Percentiles rank a stretch among this genome's conserved stretches.
Conservation (phyloP, 2,888 invertebrate genomes). For the Cancer borealis region DNA sequence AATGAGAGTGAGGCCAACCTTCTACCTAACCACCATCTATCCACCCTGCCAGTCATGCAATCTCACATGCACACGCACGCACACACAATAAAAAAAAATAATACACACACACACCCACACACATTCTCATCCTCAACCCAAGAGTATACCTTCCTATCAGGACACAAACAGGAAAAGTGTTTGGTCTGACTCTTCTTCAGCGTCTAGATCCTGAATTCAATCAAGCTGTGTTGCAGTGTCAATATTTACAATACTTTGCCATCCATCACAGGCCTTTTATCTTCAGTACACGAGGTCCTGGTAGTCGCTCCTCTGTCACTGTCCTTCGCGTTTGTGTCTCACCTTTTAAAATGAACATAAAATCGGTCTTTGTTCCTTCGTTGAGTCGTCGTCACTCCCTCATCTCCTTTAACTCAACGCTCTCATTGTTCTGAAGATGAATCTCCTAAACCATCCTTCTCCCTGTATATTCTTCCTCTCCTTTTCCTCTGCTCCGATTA, state of each 20-base stretch:
- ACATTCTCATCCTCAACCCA: neutral
- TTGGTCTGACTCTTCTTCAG: neutral
- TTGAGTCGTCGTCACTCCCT: neutral
- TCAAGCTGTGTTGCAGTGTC: neutral
- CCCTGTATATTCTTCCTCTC: constrained; percentile 27
- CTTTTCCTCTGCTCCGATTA: constrained; percentile 24
- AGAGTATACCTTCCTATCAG: neutral
- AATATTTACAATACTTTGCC: neutral
- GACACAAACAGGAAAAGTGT: neutral
- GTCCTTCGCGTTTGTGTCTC: constrained; percentile 11
- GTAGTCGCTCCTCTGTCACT: constrained; percentile 16
- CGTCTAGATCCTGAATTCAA: neutral
- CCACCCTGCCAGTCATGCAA: neutral
- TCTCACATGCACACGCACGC: neutral
- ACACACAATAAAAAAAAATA: neutral
- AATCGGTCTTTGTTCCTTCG: constrained; percentile 24
- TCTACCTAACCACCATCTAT: neutral
- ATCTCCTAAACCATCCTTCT: constrained; percentile 29
- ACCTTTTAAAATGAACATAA: constrained; percentile 29
- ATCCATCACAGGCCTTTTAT: constrained; percentile 33
- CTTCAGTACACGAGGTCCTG: constrained; percentile 1
- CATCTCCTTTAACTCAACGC: constrained; percentile 29
- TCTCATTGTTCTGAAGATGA: constrained; percentile 24
- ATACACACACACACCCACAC: neutral
- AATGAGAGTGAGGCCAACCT: neutral